Evolutionary conservation across 2,113 vertebrate species (phyloP).

Genomic region (Gopherus evgoodei): DNA sequence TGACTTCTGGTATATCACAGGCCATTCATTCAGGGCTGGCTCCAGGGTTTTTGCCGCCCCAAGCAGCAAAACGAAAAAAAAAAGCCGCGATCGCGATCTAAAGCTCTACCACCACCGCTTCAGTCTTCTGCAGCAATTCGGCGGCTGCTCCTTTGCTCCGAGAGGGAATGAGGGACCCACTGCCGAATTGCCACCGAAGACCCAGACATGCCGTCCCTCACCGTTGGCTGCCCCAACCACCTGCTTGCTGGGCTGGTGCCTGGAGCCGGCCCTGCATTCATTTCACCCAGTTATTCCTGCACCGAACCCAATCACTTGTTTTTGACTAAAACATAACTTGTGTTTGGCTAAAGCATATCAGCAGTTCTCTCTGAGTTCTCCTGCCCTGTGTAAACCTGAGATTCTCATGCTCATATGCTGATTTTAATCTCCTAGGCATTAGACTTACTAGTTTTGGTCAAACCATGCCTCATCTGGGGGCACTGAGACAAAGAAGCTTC

Average conservation of each 20-base stretch:
- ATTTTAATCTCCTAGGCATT: background rate
- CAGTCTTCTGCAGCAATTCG: too few relatives aligned
- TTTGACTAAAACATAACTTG: constrained; percentile 30
- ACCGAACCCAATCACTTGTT: constrained; percentile 15
- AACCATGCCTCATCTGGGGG: background rate
- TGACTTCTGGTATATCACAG: background rate
- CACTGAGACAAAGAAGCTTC: background rate
- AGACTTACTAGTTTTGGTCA: background rate
- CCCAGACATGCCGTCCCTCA: too few relatives aligned
- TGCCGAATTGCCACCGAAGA: too few relatives aligned
- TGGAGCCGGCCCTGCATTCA: background rate
- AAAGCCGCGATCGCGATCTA: too few relatives aligned
- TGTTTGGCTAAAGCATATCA: background rate
- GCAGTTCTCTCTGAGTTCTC: background rate
- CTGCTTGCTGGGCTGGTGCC: too few relatives aligned
- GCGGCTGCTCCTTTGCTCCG: too few relatives aligned
- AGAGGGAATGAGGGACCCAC: too few relatives aligned
- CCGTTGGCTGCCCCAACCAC: too few relatives aligned
- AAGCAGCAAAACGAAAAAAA: too few relatives aligned
- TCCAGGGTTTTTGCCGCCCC: too few relatives aligned
- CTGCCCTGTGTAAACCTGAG: background rate
- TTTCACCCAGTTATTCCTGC: background rate
- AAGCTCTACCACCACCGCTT: too few relatives aligned
- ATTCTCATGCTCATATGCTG: background rate
- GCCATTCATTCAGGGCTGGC: background rate